Percentiles rank a stretch among this genome's conserved stretches.
These are phyloP conservation scores for Orius insidiosus DNA, from an alignment of 1,140 invertebrate genomes.

Conservation along the genomic window DNA sequence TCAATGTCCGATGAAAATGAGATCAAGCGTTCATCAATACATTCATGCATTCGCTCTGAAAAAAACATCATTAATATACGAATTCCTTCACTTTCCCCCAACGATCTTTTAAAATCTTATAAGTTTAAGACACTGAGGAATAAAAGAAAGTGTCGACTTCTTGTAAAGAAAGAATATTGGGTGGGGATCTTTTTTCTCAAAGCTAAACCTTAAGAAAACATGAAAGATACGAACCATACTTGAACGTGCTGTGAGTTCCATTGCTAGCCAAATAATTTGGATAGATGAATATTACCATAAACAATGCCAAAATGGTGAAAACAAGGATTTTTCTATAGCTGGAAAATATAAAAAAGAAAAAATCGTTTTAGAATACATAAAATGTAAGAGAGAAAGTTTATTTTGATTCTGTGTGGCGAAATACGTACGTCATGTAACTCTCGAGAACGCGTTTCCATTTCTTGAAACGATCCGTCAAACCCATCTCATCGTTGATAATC, in stretches of 20 bases:
- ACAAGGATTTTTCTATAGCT: no score
- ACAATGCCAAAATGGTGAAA: no score
- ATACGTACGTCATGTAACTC: conserved; percentile 13
- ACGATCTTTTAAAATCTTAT: no score
- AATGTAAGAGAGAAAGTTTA: neutral
- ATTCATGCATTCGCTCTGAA: conserved; percentile 38
- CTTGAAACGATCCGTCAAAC: conserved; percentile 7
- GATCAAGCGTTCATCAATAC: conserved; percentile 42
- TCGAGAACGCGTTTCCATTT: conserved; percentile 11
- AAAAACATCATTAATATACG: conserved; percentile 4
- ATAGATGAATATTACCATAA: no score
- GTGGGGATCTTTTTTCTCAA: no score
- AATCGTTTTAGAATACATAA: conserved; percentile 1
- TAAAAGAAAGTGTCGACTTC: no score
- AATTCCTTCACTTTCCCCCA: no score
- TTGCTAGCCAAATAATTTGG: no score
- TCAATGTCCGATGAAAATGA: conserved; percentile 37
- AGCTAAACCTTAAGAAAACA: neutral
- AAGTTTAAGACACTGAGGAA: no score
- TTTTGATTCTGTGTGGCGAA: neutral
- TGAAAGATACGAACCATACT: neutral
- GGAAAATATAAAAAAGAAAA: neutral
- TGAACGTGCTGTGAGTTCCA: no score
- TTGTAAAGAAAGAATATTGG: no score
- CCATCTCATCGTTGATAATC: conserved; percentile 5